Evolutionary conservation across 2,888 invertebrate species (phyloP).

Genomic region (Nymphalis c-album): DNA sequence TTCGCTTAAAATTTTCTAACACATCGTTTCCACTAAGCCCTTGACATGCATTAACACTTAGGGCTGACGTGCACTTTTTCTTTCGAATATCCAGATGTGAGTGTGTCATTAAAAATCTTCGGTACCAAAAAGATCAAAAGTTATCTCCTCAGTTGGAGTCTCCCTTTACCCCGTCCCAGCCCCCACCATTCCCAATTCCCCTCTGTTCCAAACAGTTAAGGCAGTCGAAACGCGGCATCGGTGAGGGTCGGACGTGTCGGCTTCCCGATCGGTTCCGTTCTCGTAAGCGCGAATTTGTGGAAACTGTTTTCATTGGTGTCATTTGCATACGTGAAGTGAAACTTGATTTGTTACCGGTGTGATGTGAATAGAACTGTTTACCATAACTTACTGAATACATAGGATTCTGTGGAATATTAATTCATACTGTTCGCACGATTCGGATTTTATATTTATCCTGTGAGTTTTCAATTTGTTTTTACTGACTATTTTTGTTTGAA

Average conservation of each 20-base stretch:
- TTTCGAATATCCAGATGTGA: conserved; percentile 74
- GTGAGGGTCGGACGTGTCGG: conserved; percentile 55
- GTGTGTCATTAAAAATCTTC: conserved; percentile 79
- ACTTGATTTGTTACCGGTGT: conserved; percentile 64
- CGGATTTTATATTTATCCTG: conserved; percentile 41
- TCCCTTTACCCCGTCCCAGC: conserved; percentile 59
- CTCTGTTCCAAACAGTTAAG: conserved; percentile 46
- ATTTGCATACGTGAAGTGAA: conserved; percentile 75
- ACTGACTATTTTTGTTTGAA: neutral
- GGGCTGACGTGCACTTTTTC: conserved; percentile 68
- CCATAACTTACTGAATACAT: conserved; percentile 33
- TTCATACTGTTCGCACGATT: conserved; percentile 36
- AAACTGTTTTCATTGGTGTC: conserved; percentile 70
- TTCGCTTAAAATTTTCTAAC: conserved; percentile 68
- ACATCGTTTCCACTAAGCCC: conserved; percentile 72
- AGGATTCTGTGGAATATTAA: conserved; percentile 42
- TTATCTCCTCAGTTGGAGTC: conserved; percentile 73
- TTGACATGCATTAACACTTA: conserved; percentile 81
- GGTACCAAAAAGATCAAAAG: conserved; percentile 80
- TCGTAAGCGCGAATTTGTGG: conserved; percentile 60
- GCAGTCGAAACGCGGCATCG: conserved; percentile 67
- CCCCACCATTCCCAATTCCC: conserved; percentile 56
- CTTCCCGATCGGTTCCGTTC: conserved; percentile 38
- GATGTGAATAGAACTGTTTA: conserved; percentile 56
- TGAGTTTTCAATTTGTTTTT: conserved; percentile 32